phyloP scores from a whole-genome alignment of 2,888 invertebrate species.

The Lepidocyrtinus sp. region DNA sequence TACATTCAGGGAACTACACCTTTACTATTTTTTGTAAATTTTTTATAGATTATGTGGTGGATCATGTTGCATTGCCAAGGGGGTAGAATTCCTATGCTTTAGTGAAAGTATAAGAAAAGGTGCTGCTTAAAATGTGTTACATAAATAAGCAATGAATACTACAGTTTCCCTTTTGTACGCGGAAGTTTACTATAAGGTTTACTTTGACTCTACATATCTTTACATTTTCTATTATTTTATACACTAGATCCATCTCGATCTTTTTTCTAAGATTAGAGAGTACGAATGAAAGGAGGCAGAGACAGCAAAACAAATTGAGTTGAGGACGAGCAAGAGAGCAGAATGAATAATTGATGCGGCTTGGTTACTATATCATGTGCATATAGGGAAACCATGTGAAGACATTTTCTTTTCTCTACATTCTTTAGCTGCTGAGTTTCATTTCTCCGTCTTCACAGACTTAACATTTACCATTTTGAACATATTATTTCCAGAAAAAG shows the following conservation, averaged over 20 bases:
- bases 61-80: background rate
- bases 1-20: too few species aligned
- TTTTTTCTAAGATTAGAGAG: background rate
- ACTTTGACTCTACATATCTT: background rate
- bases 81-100: background rate
- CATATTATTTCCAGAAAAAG: background rate
- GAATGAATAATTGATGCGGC: constrained; percentile 62
- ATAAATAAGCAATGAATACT: background rate
- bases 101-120: too few species aligned
- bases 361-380: constrained; percentile 40
- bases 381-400: background rate
- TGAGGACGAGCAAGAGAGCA: constrained; percentile 58
- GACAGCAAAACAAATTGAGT: constrained; percentile 54
- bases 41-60: background rate
- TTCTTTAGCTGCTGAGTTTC: background rate
- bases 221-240: background rate
- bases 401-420: background rate
- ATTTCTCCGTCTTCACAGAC: background rate
- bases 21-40: background rate
- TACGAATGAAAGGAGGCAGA: constrained; percentile 23
- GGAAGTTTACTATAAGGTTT: too few species aligned
- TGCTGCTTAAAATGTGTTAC: background rate
- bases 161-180: background rate
- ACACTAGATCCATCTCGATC: background rate
- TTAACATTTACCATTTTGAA: background rate